phyloP scores from a whole-genome alignment of 30 jellyfish, hydroid and myxozoan genomes.

The Hydractinia echinata region DNA sequence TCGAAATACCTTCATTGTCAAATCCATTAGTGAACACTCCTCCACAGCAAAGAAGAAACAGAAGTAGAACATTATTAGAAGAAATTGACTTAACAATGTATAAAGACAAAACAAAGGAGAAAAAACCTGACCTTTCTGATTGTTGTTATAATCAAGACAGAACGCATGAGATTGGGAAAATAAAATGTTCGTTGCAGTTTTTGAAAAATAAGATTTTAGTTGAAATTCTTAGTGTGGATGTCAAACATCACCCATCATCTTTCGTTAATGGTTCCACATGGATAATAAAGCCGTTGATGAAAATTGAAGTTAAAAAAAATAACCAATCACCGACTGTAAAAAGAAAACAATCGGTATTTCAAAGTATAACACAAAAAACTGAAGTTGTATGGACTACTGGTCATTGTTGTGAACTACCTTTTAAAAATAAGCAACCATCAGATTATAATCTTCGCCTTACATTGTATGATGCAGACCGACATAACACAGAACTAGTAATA shows the following conservation, averaged over 20 bases:
- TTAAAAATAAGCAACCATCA: background rate
- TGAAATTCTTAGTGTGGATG: background rate
- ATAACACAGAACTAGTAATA: background rate
- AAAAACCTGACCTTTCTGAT: background rate
- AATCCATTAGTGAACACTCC: background rate
- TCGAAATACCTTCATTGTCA: conserved; percentile 3
- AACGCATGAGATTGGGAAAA: conserved; percentile 3
- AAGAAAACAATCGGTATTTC: background rate
- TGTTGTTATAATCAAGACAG: background rate
- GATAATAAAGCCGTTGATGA: background rate
- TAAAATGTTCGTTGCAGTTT: background rate
- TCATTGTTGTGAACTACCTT: background rate
- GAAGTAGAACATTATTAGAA: background rate
- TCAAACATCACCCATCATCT: background rate
- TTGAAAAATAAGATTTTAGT: background rate
- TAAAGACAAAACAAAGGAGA: background rate
- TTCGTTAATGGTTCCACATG: background rate
- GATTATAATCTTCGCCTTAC: background rate
- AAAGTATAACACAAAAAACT: background rate
- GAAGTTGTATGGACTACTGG: background rate
- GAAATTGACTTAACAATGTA: conserved; percentile 7
- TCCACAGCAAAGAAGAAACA: background rate
- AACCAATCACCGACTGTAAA: background rate
- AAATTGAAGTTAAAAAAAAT: background rate
- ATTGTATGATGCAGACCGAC: background rate